Evolutionary conservation across 1,140 invertebrate genomes (phyloP).

Genomic region (Drosophila chauvacae): DNA sequence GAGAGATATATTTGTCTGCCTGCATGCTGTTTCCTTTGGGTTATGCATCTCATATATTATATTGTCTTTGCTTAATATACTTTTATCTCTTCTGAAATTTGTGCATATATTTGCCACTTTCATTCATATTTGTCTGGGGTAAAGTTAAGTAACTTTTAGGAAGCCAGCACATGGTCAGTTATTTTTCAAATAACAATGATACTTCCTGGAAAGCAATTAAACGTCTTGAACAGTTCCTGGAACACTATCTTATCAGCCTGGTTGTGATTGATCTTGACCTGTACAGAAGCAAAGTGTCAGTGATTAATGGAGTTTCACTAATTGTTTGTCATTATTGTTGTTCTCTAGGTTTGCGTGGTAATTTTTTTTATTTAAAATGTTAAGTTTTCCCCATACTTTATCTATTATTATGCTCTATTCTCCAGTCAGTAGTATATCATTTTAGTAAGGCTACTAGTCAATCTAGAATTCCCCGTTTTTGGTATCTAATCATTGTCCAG

Average conservation of each 20-base stretch:
- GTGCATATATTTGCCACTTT: not conserved
- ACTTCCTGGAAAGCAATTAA: conserved; percentile 13
- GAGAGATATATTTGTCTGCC: too few relatives aligned
- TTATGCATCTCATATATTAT: not conserved
- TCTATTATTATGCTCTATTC: not conserved
- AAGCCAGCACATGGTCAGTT: not conserved
- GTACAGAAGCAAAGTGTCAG: conserved; percentile 7
- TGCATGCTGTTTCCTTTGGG: not conserved
- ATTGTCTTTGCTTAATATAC: not conserved
- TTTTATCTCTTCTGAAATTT: not conserved
- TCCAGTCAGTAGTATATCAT: not conserved
- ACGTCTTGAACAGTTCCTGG: conserved; percentile 8
- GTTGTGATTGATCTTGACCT: conserved; percentile 24
- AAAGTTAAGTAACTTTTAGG: not conserved
- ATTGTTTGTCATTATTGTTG: not conserved
- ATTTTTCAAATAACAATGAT: not conserved
- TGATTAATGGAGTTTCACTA: not conserved
- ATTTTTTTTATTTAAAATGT: not conserved
- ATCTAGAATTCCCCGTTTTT: conserved; percentile 5
- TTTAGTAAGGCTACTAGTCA: not conserved
- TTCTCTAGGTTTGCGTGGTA: not conserved
- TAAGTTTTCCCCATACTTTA: not conserved
- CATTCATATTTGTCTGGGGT: conserved; percentile 7
- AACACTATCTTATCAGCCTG: conserved; percentile 17
- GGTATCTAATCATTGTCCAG: conserved; percentile 32